These are phyloP conservation scores for Bradypodion ventrale DNA, from an alignment of 2,797 vertebrate species.

Conservation along the genomic window DNA sequence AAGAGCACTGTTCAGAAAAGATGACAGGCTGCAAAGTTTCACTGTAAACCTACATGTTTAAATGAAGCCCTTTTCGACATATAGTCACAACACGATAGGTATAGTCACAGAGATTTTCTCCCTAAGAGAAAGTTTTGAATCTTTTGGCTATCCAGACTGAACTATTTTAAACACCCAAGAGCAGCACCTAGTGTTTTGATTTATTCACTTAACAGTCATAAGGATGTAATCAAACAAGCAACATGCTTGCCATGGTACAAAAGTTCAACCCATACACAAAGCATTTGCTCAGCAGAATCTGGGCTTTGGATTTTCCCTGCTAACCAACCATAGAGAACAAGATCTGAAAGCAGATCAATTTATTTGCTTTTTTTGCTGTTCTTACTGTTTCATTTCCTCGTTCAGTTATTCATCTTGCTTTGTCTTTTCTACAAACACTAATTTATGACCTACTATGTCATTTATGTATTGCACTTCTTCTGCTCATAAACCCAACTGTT, in stretches of 20 bases:
- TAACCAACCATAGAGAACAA: background rate
- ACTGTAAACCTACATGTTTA: background rate
- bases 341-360: background rate
- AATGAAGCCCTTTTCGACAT: background rate
- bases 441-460: background rate
- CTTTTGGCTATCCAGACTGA: background rate
- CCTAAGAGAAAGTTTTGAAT: background rate
- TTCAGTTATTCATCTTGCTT: background rate
- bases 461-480: background rate
- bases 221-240: background rate
- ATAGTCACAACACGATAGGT: background rate
- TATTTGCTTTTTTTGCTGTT: background rate
- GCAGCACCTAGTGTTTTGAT: background rate
- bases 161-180: background rate
- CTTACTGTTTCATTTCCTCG: slow-evolving; percentile 7
- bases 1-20: background rate
- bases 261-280: background rate
- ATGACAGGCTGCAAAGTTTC: background rate
- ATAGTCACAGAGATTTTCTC: background rate
- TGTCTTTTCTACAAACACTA: slow-evolving; percentile 7
- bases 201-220: background rate
- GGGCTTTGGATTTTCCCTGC: background rate
- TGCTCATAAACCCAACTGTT: background rate
- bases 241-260: background rate
- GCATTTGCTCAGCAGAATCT: background rate